Evolutionary conservation across 2,888 invertebrate species (phyloP).

Genomic region (Tenodera sinensis): DNA sequence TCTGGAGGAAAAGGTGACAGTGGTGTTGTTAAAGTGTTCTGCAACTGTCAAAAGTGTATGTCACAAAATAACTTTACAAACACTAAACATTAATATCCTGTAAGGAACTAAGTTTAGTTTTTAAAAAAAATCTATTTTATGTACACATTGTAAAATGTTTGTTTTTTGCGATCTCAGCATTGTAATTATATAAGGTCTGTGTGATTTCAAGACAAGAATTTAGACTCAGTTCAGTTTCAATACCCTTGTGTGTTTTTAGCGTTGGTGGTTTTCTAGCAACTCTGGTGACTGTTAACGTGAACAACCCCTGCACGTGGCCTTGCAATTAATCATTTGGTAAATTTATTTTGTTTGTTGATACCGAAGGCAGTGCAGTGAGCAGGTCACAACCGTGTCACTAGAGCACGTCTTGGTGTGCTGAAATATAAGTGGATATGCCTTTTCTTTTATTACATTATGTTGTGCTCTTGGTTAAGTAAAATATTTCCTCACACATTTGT

Average conservation of each 20-base stretch:
- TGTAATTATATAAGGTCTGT: neutral
- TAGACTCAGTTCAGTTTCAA: neutral
- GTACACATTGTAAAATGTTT: constrained; percentile 1
- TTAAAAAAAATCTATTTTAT: neutral
- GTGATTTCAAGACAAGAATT: neutral
- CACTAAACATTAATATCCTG: neutral
- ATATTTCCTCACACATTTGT: neutral
- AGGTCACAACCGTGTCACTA: too few relatives aligned
- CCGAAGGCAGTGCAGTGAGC: neutral
- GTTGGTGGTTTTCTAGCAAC: neutral
- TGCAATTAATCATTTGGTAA: neutral
- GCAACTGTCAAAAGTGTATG: too few relatives aligned
- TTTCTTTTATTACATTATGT: neutral
- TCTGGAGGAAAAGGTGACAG: neutral
- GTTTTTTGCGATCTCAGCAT: neutral
- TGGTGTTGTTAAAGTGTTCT: neutral
- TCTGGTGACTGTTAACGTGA: neutral
- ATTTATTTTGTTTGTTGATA: neutral
- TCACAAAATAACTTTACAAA: too few relatives aligned
- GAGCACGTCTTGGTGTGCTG: neutral
- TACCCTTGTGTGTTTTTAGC: neutral
- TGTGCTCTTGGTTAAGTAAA: neutral
- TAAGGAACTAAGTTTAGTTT: neutral
- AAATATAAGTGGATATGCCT: neutral
- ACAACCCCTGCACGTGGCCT: neutral